These are phyloP conservation scores for Albula glossodonta DNA, from an alignment of 2,113 vertebrate species.

Conservation along the genomic window DNA sequence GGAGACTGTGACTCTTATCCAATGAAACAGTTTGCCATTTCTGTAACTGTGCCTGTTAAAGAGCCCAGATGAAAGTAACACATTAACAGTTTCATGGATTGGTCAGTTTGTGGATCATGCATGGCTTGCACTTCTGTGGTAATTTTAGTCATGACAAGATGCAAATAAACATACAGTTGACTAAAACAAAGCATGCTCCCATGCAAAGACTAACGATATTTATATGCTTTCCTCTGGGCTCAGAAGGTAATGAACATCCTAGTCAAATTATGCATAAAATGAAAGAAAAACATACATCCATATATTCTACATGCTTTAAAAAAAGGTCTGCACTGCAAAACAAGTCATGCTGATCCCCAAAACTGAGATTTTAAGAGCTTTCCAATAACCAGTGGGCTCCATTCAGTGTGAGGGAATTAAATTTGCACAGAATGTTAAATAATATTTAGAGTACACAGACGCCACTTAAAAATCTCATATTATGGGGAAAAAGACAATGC, in stretches of 20 bases:
- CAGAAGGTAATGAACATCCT: constrained; percentile 36
- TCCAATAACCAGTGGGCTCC: not conserved
- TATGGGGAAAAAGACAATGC: constrained; percentile 75
- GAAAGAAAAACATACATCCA: constrained; percentile 49
- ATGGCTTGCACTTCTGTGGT: not conserved
- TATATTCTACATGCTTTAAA: constrained; percentile 63
- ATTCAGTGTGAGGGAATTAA: not conserved
- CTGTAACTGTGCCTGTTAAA: constrained; percentile 35
- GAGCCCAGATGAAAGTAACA: constrained; percentile 68
- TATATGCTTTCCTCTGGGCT: constrained; percentile 69
- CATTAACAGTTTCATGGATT: constrained; percentile 13
- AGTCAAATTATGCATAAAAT: constrained; percentile 50
- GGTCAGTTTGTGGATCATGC: constrained; percentile 21
- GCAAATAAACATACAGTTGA: not conserved
- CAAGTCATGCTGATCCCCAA: constrained; percentile 75
- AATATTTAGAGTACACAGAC: not conserved
- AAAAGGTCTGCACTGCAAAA: constrained; percentile 57
- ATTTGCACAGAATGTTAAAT: not conserved
- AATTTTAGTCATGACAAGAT: not conserved
- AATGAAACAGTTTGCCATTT: constrained; percentile 47
- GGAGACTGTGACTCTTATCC: constrained; percentile 59
- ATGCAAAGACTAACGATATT: not conserved
- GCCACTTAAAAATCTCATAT: constrained; percentile 63
- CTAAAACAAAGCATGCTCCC: not conserved
- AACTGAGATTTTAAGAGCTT: constrained; percentile 68